Evolutionary conservation across 2,888 invertebrate genomes (phyloP), one percentile per base, ranked within the genome.

Genomic region (Lithosia quadra): DNA sequence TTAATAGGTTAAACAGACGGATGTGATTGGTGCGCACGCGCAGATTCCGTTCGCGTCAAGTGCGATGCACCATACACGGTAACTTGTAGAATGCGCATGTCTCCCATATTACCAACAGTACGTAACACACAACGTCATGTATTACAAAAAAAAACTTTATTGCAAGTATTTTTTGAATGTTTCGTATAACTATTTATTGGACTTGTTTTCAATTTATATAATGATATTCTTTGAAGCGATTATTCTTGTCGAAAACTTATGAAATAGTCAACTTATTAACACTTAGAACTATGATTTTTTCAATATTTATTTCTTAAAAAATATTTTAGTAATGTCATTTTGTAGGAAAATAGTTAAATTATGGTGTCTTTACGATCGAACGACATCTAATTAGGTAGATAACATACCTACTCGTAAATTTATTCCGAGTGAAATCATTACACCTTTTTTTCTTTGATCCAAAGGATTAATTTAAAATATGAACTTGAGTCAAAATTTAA

Each of bases 41-140:
- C 76, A 79, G 81, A 82, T 73, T 76, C 80, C 74, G 83, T 75
- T 79, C 74, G 82, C 76, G 84, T 86, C 90, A 87, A 90, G 90
- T 89, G 87, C 81, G 81, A 74, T 78, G 80, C 65, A 60, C 92
- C 91, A 79, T 91, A 91, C 79, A 81, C 72, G 90, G 92, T 73
- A 91, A 87, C 90, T 77, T 75, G 92, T 92, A 92, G 93, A 93
- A 93, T 92, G 92, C 83, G 80, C 83, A 71, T 68, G 80, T 77
- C 76, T 83, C 85, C 83, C 56, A 63, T 55, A 43, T 64, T 86
- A 86, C 85, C 76, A 57, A 24, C 55, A 65, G 22, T 63, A 74
- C 76, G 74, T 77, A 80, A 80, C 71, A 71, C 56, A 67, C 74
- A 9, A 22, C 55, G 55, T 56, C 24, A 56, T 56, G 1, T 22